These are phyloP conservation scores for Exephanes ischioxanthus DNA, from an alignment of 2,888 invertebrate genomes.

Conservation along the genomic window DNA sequence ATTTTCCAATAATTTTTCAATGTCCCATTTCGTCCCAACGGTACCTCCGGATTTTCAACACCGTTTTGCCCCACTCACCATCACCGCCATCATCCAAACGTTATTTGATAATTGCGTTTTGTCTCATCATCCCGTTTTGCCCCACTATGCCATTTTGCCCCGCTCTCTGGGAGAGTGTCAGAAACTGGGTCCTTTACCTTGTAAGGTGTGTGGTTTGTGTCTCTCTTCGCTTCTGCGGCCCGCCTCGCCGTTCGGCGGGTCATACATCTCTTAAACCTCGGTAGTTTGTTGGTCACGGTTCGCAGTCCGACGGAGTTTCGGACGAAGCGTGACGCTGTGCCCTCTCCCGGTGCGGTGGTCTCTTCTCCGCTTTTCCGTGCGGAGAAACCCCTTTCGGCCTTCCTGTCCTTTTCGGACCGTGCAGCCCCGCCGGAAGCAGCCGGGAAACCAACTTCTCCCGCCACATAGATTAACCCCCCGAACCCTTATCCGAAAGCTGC, in stretches of 20 bases:
- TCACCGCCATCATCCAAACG: too few relatives aligned
- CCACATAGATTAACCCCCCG: constrained; percentile 33
- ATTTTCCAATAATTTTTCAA: too few relatives aligned
- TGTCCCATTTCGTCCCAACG: too few relatives aligned
- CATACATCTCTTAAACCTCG: constrained; percentile 77
- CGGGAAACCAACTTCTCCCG: constrained; percentile 19
- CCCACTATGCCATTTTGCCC: too few relatives aligned
- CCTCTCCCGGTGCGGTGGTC: constrained; percentile 54
- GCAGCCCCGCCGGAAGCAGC: constrained; percentile 16
- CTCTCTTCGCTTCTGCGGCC: constrained; percentile 27
- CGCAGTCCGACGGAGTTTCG: constrained; percentile 78
- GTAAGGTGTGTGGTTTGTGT: constrained; percentile 47
- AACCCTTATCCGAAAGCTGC: constrained; percentile 53
- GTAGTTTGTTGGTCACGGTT: constrained; percentile 81
- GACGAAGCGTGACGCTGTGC: constrained; percentile 76
- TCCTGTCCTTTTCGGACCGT: constrained; percentile 22
- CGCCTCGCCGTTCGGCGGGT: constrained; percentile 64
- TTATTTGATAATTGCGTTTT: too few relatives aligned
- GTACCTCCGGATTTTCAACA: too few relatives aligned
- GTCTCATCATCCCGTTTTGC: too few relatives aligned
- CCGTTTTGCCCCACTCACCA: too few relatives aligned
- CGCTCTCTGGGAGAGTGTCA: too few relatives aligned
- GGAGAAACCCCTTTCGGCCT: constrained; percentile 15
- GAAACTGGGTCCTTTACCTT: too few relatives aligned
- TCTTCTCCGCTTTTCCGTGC: constrained; percentile 52